A percentile compares a stretch with the other conserved stretches of the same genome.
Evolutionary conservation across 2,797 vertebrate species (phyloP).

Genomic region (Remorina albescens): DNA sequence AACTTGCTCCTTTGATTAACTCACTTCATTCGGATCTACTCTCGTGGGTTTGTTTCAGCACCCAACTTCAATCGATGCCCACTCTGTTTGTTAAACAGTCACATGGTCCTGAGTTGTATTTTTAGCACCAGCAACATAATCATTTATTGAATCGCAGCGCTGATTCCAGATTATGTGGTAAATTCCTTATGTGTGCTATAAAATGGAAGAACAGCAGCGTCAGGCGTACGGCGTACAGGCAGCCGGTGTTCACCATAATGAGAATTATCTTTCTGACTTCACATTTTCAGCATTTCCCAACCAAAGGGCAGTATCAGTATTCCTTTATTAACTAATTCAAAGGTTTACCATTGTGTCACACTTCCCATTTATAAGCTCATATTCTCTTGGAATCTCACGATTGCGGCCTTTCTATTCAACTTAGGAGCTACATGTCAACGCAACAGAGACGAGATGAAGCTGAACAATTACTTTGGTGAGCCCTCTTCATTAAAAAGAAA

Average conservation of each 20-base stretch:
- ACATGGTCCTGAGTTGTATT: constrained; percentile 61
- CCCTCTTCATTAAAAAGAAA: constrained; percentile 64
- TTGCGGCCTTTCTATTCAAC: constrained; percentile 44
- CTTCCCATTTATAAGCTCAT: neutral
- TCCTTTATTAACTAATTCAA: constrained; percentile 12
- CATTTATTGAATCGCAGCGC: constrained; percentile 47
- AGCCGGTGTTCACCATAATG: neutral
- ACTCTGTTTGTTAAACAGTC: constrained; percentile 74
- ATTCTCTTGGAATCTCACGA: constrained; percentile 27
- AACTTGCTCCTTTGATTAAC: constrained; percentile 82
- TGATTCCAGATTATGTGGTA: constrained; percentile 56
- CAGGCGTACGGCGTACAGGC: neutral
- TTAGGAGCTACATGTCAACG: constrained; percentile 49
- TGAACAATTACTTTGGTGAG: constrained; percentile 70
- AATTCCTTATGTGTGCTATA: constrained; percentile 34
- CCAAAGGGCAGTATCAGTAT: constrained; percentile 12
- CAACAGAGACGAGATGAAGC: constrained; percentile 58
- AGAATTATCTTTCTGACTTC: neutral
- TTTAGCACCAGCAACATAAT: constrained; percentile 60
- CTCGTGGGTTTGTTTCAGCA: constrained; percentile 73
- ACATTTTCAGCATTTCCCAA: neutral
- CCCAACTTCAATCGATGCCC: constrained; percentile 66
- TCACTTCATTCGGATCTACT: constrained; percentile 77
- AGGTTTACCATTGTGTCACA: constrained; percentile 11
- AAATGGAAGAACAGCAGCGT: constrained; percentile 29